A percentile compares a stretch with the other conserved stretches of the same genome.
These are phyloP conservation scores for Monodelphis domestica DNA, from an alignment of 2,797 vertebrate species.

Conservation along the genomic window DNA sequence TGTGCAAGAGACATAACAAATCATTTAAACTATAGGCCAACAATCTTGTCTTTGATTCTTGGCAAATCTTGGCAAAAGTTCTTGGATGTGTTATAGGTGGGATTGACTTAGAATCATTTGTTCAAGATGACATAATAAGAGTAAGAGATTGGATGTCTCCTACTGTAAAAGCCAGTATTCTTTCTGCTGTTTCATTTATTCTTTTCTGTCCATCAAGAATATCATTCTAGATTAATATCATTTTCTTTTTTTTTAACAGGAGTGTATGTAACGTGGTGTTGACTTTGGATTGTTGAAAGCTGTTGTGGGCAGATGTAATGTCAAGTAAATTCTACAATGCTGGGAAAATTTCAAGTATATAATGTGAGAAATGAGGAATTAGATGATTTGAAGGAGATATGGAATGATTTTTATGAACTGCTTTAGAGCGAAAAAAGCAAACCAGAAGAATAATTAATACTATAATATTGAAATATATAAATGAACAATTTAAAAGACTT, in stretches of 20 bases:
- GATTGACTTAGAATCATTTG: background rate
- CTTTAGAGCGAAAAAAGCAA: background rate
- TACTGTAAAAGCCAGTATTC: background rate
- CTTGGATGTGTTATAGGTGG: background rate
- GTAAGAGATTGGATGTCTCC: background rate
- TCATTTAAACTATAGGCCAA: background rate
- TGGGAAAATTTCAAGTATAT: background rate
- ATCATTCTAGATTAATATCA: background rate
- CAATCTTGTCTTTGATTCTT: background rate
- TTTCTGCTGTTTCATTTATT: background rate
- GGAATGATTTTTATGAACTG: background rate
- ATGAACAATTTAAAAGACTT: background rate
- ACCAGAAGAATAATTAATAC: background rate
- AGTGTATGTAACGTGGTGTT: background rate
- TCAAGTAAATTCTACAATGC: background rate
- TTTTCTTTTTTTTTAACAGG: background rate
- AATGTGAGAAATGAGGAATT: background rate
- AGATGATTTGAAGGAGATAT: background rate
- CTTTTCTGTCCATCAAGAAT: background rate
- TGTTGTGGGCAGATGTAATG: background rate
- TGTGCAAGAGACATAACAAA: background rate
- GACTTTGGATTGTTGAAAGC: background rate
- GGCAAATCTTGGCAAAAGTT: too few relatives aligned
- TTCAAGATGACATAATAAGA: background rate
- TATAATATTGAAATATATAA: background rate